Evolutionary conservation across 2,113 vertebrate species (phyloP).

Genomic region (Tichodroma muraria): DNA sequence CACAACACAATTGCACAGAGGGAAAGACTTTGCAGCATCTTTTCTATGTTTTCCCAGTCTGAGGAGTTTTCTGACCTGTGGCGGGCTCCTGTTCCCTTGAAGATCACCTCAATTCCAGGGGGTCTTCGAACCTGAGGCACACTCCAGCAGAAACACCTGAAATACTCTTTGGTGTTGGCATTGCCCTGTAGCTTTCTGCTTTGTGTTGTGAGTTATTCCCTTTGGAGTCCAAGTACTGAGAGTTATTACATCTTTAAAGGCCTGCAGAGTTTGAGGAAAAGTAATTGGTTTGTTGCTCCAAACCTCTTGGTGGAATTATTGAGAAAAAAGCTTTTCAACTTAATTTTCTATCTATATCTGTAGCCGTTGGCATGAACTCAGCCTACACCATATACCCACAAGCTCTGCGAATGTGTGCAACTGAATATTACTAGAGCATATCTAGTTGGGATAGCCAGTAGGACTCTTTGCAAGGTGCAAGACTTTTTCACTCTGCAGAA

Average conservation of each 20-base stretch:
- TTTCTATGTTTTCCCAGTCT: neutral
- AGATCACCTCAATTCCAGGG: neutral
- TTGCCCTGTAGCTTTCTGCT: conserved; percentile 23
- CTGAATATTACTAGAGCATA: neutral
- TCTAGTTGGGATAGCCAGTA: neutral
- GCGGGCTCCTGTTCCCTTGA: neutral
- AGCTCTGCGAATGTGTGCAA: neutral
- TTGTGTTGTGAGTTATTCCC: conserved; percentile 41
- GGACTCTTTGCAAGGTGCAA: neutral
- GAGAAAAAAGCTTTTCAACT: conserved; percentile 29
- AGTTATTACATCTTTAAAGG: conserved; percentile 44
- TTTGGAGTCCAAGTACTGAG: conserved; percentile 9
- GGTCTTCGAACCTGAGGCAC: neutral
- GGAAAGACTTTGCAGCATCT: neutral
- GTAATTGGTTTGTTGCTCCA: conserved; percentile 56
- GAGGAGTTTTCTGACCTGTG: neutral
- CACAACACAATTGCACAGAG: neutral
- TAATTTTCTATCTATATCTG: conserved; percentile 45
- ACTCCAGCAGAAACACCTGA: conserved; percentile 7
- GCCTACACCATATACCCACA: neutral
- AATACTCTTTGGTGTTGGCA: conserved; percentile 25
- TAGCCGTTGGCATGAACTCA: conserved; percentile 15
- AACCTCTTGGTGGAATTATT: conserved; percentile 39
- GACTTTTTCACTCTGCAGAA: neutral
- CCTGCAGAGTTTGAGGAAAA: conserved; percentile 30